phyloP scores from a whole-genome alignment of 2,113 vertebrate species.

The Phalacrocorax brasilianus region DNA sequence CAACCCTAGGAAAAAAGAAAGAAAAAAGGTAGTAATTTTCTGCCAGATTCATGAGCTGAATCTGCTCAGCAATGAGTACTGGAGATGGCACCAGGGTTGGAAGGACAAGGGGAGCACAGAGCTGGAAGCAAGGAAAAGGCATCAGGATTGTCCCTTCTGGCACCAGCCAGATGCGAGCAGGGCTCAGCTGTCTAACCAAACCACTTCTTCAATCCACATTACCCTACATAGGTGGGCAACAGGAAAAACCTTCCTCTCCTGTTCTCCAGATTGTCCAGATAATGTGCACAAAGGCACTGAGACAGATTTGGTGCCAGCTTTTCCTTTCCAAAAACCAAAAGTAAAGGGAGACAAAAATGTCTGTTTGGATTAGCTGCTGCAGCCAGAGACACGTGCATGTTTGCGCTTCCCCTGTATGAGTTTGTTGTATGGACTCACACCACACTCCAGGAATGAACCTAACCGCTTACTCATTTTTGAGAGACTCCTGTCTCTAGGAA shows the following conservation, averaged over 20 bases:
- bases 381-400: background rate
- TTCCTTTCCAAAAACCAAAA: background rate
- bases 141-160: background rate
- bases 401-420: background rate
- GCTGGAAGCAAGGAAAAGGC: background rate
- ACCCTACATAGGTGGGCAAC: background rate
- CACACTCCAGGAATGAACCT: background rate
- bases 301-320: background rate
- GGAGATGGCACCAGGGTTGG: background rate
- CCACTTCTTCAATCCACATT: background rate
- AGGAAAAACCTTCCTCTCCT: background rate
- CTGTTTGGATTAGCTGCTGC: background rate
- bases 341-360: background rate
- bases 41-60: background rate
- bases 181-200: background rate
- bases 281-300: background rate
- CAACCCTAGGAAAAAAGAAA: background rate
- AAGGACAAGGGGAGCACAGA: background rate
- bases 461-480: background rate
- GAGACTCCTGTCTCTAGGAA: conserved; percentile 17
- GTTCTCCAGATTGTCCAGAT: background rate
- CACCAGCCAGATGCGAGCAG: background rate
- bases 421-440: background rate
- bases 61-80: background rate
- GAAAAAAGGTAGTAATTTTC: background rate